phyloP scores from a whole-genome alignment of 2,797 vertebrate genomes.

The Lagodon rhomboides region DNA sequence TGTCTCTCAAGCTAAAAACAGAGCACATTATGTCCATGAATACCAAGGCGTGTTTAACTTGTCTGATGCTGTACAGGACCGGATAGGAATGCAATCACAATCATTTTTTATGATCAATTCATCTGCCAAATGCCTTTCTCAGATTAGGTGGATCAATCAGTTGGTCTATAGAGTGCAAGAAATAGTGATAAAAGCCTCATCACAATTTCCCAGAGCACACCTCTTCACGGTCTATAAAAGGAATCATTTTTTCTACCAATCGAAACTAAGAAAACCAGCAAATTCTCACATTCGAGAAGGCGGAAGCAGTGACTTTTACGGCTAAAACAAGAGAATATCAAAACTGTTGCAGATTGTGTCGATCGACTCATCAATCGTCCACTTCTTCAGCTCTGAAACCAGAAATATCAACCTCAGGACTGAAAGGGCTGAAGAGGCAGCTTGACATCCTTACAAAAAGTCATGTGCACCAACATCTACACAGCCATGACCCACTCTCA shows the following conservation, averaged over 20 bases:
- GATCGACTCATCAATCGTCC: neutral
- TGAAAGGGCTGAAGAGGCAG: neutral
- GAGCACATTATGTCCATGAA: conserved; percentile 18
- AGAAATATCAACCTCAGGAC: neutral
- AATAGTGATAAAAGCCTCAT: neutral
- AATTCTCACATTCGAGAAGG: neutral
- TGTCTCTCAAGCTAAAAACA: neutral
- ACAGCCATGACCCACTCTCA: conserved; percentile 9
- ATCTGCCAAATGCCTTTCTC: neutral
- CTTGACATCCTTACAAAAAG: conserved; percentile 5
- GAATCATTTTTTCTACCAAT: neutral
- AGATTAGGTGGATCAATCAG: neutral
- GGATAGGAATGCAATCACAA: neutral
- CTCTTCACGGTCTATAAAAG: conserved; percentile 1
- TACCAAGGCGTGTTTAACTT: neutral
- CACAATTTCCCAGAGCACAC: neutral
- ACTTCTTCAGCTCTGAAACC: neutral
- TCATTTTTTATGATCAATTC: neutral
- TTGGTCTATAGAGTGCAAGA: neutral
- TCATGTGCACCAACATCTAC: conserved; percentile 15
- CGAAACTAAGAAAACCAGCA: neutral
- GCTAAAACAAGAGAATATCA: neutral
- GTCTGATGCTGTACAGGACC: neutral
- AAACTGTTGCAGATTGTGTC: neutral
- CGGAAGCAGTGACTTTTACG: accelerated